Evolutionary conservation across 2,113 vertebrate genomes (phyloP).

Genomic region (Crotophaga sulcirostris): DNA sequence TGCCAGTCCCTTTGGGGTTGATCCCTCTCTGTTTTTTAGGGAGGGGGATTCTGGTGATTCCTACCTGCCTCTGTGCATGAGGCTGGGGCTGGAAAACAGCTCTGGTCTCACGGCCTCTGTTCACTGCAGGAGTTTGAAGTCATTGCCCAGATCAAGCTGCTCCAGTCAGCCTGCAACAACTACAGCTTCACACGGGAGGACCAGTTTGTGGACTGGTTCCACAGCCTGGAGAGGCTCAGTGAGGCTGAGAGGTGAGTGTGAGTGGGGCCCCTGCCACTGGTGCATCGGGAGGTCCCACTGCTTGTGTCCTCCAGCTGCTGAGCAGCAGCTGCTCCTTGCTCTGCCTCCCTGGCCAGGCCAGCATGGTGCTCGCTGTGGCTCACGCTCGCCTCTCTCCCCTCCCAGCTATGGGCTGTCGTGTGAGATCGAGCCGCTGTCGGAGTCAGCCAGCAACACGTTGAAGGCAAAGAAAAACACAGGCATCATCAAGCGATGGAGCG

Average conservation of each 20-base stretch:
- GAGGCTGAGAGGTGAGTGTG: conserved; percentile 88
- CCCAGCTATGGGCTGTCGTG: conserved; percentile 93
- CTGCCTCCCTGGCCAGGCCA: neutral
- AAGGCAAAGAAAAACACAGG: conserved; percentile 91
- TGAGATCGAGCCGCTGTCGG: conserved; percentile 93
- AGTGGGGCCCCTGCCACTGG: neutral
- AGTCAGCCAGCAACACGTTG: conserved; percentile 92
- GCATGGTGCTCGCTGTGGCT: neutral
- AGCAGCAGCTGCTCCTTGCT: neutral
- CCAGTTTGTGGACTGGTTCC: conserved; percentile 89
- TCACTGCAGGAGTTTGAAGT: conserved; percentile 91
- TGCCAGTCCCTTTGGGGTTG: neutral
- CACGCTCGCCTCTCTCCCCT: neutral
- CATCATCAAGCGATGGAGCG: conserved; percentile 98
- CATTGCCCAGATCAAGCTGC: conserved; percentile 95
- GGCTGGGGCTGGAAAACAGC: neutral
- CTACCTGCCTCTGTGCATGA: fast-evolving
- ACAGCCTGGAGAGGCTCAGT: conserved; percentile 83
- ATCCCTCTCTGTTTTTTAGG: neutral
- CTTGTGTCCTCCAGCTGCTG: neutral
- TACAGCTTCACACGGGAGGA: conserved; percentile 89
- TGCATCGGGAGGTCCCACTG: fast-evolving
- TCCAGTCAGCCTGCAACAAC: conserved; percentile 95
- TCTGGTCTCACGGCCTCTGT: neutral
- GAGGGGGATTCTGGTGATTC: neutral